These are phyloP conservation scores for Trachelus troglodyta DNA, from an alignment of 2,888 invertebrate species.

Conservation along the genomic window DNA sequence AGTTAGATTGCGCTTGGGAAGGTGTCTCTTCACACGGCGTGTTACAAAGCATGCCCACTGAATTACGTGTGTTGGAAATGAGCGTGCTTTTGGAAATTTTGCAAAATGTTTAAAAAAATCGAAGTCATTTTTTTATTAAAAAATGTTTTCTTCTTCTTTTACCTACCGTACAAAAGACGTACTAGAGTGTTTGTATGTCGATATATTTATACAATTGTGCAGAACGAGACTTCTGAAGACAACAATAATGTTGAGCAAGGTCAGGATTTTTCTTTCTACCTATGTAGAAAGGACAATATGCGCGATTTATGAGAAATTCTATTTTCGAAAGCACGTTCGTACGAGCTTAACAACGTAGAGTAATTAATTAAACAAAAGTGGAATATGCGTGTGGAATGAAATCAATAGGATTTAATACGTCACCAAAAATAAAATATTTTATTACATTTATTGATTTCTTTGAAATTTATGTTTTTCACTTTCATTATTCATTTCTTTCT, in stretches of 20 bases:
- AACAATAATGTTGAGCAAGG: not conserved
- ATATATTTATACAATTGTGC: not conserved
- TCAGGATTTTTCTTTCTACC: not conserved
- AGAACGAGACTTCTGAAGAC: not conserved
- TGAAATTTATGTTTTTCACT: too few species aligned
- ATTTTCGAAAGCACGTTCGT: not conserved
- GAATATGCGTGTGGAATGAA: conserved; percentile 27
- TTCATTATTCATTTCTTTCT: not conserved
- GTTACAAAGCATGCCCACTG: conserved; percentile 43
- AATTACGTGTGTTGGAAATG: conserved; percentile 28
- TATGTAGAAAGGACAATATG: not conserved
- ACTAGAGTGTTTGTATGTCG: not conserved
- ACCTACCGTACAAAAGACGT: not conserved
- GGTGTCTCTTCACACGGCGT: conserved; percentile 40
- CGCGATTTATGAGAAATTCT: not conserved
- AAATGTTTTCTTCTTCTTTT: not conserved
- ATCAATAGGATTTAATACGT: conserved; percentile 22
- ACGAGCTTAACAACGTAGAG: not conserved
- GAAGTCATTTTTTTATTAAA: too few species aligned
- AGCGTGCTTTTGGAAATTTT: conserved; percentile 23
- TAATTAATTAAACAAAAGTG: conserved; percentile 31
- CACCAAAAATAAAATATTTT: not conserved
- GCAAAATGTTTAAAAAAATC: not conserved
- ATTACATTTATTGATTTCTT: not conserved
- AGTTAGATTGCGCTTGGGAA: conserved; percentile 35